phyloP scores from a whole-genome alignment of 2,113 vertebrate genomes.

The Petromus typicus region DNA sequence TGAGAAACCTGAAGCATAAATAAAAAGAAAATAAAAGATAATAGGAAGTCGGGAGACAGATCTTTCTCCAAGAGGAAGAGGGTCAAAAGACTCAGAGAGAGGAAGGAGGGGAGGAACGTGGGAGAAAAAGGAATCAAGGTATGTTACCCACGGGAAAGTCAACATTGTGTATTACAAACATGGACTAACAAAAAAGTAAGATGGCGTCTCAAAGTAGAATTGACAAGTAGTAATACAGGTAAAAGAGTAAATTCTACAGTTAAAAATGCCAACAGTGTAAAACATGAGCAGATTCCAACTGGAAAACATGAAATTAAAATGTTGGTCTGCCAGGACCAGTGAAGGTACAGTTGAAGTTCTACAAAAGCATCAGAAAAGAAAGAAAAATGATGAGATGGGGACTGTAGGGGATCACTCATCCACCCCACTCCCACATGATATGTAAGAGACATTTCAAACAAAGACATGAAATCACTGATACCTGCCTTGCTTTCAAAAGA shows the following conservation, averaged over 20 bases:
- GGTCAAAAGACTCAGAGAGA: background rate
- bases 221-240: background rate
- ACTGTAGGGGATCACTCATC: background rate
- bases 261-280: background rate
- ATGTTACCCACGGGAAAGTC: background rate
- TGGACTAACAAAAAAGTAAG: background rate
- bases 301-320: background rate
- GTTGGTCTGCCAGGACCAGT: background rate
- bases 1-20: background rate
- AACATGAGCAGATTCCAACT: background rate
- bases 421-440: background rate
- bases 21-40: background rate
- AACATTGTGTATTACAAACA: background rate
- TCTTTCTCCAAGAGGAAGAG: background rate
- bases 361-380: background rate
- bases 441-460: slow-evolving; percentile 7
- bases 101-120: background rate
- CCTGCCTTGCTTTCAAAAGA: background rate
- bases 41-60: background rate
- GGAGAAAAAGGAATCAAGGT: background rate
- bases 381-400: background rate
- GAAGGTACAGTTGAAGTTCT: background rate
- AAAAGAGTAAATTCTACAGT: background rate
- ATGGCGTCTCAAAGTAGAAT: background rate
- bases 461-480: background rate